Evolutionary conservation across 2,888 invertebrate genomes (phyloP).

Genomic region (Cordilura impudica): DNA sequence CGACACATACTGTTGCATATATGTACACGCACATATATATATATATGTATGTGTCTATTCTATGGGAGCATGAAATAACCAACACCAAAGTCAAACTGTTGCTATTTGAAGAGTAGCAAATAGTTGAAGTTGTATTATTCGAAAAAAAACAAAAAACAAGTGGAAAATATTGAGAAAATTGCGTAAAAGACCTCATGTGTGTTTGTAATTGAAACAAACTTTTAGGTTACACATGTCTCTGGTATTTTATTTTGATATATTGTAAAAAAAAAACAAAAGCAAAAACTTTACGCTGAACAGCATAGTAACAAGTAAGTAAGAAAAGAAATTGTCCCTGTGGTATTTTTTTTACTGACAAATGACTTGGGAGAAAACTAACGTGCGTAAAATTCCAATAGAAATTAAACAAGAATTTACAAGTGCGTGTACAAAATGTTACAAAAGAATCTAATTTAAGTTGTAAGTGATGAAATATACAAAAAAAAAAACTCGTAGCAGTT

Average conservation of each 20-base stretch:
- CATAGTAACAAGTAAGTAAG: not conserved
- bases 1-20: conserved; percentile 1
- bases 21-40: not conserved
- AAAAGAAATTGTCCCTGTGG: not conserved
- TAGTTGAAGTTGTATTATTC: not conserved
- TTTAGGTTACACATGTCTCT: not conserved
- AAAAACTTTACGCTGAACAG: too few relatives aligned
- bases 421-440: not conserved
- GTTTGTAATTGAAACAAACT: conserved; percentile 7
- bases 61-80: not conserved
- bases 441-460: too few relatives aligned
- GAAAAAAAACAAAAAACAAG: not conserved
- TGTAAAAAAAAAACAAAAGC: too few relatives aligned
- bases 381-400: not conserved
- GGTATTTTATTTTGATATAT: not conserved
- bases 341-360: not conserved
- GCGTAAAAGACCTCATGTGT: conserved; percentile 11
- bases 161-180: not conserved
- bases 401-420: not conserved
- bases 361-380: too few relatives aligned
- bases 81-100: conserved; percentile 2
- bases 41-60: not conserved
- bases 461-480: too few relatives aligned
- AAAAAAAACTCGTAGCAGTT: too few relatives aligned
- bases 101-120: conserved; percentile 1